These are phyloP conservation scores for Sander lucioperca DNA, from an alignment of 2,113 vertebrate species.

Conservation along the genomic window DNA sequence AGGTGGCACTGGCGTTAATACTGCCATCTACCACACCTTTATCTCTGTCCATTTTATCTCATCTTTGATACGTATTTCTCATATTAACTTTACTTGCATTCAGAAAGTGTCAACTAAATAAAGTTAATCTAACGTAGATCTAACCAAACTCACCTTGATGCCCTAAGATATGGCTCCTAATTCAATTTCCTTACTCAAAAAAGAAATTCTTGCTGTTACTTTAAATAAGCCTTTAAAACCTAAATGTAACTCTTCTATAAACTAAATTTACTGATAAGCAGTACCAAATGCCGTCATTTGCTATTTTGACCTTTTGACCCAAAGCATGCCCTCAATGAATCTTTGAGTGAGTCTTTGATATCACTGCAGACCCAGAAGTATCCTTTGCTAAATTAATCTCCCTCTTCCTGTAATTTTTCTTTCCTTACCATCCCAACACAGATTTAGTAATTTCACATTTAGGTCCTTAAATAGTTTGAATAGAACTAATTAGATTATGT, in stretches of 20 bases:
- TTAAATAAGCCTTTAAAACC: background rate
- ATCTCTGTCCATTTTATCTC: slow-evolving; percentile 41
- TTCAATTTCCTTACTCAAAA: background rate
- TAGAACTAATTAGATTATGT: slow-evolving; percentile 71
- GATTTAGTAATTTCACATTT: slow-evolving; percentile 53
- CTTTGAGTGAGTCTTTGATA: slow-evolving; percentile 27
- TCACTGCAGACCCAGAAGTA: slow-evolving; percentile 48
- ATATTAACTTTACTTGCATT: background rate
- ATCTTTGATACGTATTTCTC: slow-evolving; percentile 23
- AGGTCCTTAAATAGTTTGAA: slow-evolving; percentile 60
- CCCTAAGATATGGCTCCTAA: background rate
- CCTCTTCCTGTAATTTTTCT: background rate
- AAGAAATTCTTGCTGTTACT: background rate
- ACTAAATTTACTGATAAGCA: slow-evolving; percentile 9
- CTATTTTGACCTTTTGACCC: slow-evolving; percentile 48
- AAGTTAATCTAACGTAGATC: background rate
- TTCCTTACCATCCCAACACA: slow-evolving; percentile 42
- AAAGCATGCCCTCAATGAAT: slow-evolving; percentile 32
- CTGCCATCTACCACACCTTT: slow-evolving; percentile 60
- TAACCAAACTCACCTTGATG: background rate
- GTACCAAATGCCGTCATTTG: slow-evolving; percentile 13
- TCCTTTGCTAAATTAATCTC: slow-evolving; percentile 43
- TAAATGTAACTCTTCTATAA: background rate
- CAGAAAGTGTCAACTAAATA: background rate
- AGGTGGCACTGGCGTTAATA: slow-evolving; percentile 42